Evolutionary conservation across 2,888 invertebrate species (phyloP), one percentile per base, ranked within the genome.

Genomic region (Spisula solida): DNA sequence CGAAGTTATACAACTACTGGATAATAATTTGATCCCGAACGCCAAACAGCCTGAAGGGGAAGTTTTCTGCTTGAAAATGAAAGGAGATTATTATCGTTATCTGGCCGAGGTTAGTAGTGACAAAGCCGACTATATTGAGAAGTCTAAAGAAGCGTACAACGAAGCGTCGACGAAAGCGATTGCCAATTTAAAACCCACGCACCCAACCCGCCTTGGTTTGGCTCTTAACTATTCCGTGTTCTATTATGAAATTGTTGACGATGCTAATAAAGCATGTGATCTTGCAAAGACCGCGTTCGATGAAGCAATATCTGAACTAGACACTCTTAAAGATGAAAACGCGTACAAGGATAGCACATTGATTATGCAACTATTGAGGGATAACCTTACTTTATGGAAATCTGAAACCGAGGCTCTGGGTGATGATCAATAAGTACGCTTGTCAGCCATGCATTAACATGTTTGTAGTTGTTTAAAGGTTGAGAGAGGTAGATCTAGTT

Each of bases 1-100:
- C 97, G 99, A 99, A 97, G 99, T 99, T 96, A 97, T 99, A 98
- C 98, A 98, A 97, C 98, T 99, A 97, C 98, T 99, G 97, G 99
- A 99, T 98, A 99, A 99, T 98, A 98, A 98, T 98, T 98, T 99
- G 97, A 99, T 99, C 97, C 98, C 99, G 97, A 48, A 55, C 25
- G 99, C 99, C 98, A 98, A 99, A 97, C 55, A 66, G 6, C n/a
- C n/a, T 6, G 93, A 93, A 16, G 98, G 99, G 97, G 99, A 99
- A 98, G 99, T 99, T 97, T 99, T 99, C 97, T 99, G 99, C 98
- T 98, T 99, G 97, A 99, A 99, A 98, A 99, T 99, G 99, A 99
- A 99, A 97, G 99, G 99, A 97, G 99, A 99, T 97, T 99, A 99
- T 98, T 99, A 99, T 98, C 98, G 99, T 98, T 99, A 99, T 98